Conservation (phyloP, 1,140 invertebrate species). For the Pristionchus pacificus region DNA sequence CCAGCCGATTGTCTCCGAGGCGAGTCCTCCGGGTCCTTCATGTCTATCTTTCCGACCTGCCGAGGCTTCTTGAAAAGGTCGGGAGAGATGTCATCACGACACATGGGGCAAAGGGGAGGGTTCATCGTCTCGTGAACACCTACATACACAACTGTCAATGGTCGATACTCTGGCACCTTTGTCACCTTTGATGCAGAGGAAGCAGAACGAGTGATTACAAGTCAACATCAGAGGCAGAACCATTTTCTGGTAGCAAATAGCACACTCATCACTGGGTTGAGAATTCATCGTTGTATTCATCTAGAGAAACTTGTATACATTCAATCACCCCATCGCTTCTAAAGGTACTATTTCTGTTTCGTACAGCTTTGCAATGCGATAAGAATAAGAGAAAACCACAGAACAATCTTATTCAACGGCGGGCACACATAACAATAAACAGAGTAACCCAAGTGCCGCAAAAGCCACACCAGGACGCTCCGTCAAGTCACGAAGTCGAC, state of each 20-base stretch:
- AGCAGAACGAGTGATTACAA: constrained; percentile 26
- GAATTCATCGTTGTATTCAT: too few species aligned
- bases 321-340: too few species aligned
- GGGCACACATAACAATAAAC: too few species aligned
- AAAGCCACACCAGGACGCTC: too few species aligned
- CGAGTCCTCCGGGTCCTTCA: neutral
- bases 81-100: constrained; percentile 2
- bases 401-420: neutral
- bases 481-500: too few species aligned
- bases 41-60: neutral
- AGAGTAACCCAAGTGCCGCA: too few species aligned
- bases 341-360: too few species aligned
- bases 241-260: constrained; percentile 17
- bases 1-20: too few species aligned
- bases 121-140: neutral
- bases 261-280: constrained; percentile 16
- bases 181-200: constrained; percentile 25
- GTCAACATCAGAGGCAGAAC: constrained; percentile 6
- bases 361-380: too few species aligned
- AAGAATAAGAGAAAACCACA: neutral
- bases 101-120: constrained; percentile 19
- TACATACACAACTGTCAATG: neutral
- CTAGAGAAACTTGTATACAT: too few species aligned
- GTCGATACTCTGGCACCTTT: neutral
- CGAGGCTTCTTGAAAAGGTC: constrained; percentile 16